Conservation (phyloP, 2,113 vertebrate species). For the Sciurus niger region DNA sequence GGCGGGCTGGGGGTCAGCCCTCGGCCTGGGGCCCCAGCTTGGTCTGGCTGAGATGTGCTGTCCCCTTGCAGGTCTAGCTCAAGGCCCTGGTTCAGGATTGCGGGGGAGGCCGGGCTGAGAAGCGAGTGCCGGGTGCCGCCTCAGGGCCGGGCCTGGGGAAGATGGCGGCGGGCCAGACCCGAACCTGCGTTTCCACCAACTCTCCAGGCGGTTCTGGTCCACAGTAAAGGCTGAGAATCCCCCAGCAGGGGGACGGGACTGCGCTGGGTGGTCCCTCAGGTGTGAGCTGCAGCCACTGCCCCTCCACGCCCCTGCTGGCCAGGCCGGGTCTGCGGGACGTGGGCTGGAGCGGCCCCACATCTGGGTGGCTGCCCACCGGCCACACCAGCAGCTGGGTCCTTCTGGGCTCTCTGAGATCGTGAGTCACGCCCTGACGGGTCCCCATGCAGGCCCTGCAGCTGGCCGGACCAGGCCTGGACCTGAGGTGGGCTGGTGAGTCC, state of each 20-base stretch:
- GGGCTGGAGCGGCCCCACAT: background rate
- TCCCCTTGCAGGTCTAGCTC: background rate
- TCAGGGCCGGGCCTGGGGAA: background rate
- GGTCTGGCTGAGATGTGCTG: background rate
- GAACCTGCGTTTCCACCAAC: background rate
- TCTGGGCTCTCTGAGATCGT: constrained; percentile 45
- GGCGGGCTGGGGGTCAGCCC: background rate
- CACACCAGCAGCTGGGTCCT: constrained; percentile 12
- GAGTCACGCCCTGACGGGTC: background rate
- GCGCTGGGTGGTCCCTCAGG: background rate
- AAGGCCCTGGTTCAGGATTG: background rate
- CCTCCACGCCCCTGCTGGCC: rapidly evolving
- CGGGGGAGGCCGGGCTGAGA: background rate
- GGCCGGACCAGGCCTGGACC: background rate
- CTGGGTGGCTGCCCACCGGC: constrained; percentile 1
- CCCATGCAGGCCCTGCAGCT: background rate
- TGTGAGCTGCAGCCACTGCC: background rate
- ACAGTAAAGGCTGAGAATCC: background rate
- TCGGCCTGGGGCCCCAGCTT: background rate
- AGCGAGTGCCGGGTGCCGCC: background rate
- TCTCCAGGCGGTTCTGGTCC: background rate
- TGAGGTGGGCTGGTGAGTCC: background rate
- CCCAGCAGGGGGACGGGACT: background rate
- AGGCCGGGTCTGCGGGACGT: background rate
- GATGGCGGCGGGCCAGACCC: background rate